A percentile compares a stretch with the other conserved stretches of the same genome.
Conservation (phyloP, 2,113 vertebrate genomes). For the Brachionichthys hirsutus region DNA sequence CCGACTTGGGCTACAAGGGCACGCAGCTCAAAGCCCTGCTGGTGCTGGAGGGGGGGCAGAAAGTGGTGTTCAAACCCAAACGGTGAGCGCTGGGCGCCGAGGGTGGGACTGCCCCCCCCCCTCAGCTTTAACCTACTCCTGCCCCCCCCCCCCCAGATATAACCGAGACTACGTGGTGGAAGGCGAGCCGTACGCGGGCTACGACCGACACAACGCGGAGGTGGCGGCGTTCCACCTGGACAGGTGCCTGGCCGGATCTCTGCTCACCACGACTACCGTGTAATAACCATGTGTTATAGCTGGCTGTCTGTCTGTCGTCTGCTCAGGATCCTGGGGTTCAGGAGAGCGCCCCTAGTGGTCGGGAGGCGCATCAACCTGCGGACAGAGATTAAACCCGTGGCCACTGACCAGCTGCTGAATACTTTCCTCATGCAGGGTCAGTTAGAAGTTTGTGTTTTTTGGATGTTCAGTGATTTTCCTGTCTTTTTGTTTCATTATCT, state of each 20-base stretch:
- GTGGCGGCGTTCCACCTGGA: conserved; percentile 97
- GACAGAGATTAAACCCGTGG: conserved; percentile 93
- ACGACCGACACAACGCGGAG: conserved; percentile 96
- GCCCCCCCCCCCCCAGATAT: conserved; percentile 77
- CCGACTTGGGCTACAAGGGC: conserved; percentile 96
- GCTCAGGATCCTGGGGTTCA: conserved; percentile 92
- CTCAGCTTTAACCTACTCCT: background rate
- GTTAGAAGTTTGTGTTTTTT: conserved; percentile 26
- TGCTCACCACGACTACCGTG: background rate
- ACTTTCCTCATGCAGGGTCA: conserved; percentile 93
- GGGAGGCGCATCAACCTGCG: conserved; percentile 92
- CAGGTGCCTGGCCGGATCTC: conserved; percentile 80
- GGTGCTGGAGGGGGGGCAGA: conserved; percentile 95
- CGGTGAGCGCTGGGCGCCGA: conserved; percentile 76
- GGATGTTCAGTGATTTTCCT: background rate
- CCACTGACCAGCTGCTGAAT: conserved; percentile 92
- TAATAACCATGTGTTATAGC: background rate
- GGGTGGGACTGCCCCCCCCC: rapidly evolving
- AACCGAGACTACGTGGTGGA: conserved; percentile 91
- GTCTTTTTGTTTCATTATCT: no score
- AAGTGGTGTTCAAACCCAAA: conserved; percentile 98
- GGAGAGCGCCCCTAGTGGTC: conserved; percentile 92
- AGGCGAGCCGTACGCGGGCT: conserved; percentile 95
- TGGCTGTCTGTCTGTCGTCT: background rate
- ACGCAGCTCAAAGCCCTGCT: conserved; percentile 96